Evolutionary conservation across 2,113 vertebrate genomes (phyloP).

Genomic region (Pelobates fuscus): DNA sequence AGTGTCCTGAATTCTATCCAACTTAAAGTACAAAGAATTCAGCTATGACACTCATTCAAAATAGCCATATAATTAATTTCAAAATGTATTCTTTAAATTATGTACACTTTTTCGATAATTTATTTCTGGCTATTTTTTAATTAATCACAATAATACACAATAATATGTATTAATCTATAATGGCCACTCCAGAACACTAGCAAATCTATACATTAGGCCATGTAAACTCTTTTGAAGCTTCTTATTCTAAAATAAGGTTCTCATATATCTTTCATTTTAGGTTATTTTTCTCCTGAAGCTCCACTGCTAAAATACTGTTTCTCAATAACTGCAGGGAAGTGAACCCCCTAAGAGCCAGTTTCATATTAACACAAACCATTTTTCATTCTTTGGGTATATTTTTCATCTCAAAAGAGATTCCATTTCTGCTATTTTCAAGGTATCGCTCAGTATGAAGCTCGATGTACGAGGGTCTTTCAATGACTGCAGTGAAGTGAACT

Average conservation of each 20-base stretch:
- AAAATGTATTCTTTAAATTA: no score
- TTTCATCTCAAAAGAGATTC: constrained; percentile 80
- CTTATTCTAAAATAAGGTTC: constrained; percentile 42
- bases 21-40: no score
- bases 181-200: neutral
- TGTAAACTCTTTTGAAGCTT: constrained; percentile 29
- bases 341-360: constrained; percentile 75
- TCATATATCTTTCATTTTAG: constrained; percentile 64
- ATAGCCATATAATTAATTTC: no score
- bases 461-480: constrained; percentile 71
- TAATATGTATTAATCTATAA: no score
- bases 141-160: no score
- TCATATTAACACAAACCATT: constrained; percentile 75
- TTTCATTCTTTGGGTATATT: constrained; percentile 75
- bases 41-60: no score
- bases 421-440: constrained; percentile 73
- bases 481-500: constrained; percentile 74
- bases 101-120: no score
- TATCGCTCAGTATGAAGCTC: constrained; percentile 72
- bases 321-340: constrained; percentile 75
- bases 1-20: no score
- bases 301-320: constrained; percentile 71
- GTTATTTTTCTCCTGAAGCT: constrained; percentile 74
- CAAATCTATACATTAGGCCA: constrained; percentile 6
- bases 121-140: no score